A percentile compares a stretch with the other conserved stretches of the same genome.
These are phyloP conservation scores for Ophiodon elongatus DNA, from an alignment of 2,113 vertebrate genomes.

Conservation along the genomic window DNA sequence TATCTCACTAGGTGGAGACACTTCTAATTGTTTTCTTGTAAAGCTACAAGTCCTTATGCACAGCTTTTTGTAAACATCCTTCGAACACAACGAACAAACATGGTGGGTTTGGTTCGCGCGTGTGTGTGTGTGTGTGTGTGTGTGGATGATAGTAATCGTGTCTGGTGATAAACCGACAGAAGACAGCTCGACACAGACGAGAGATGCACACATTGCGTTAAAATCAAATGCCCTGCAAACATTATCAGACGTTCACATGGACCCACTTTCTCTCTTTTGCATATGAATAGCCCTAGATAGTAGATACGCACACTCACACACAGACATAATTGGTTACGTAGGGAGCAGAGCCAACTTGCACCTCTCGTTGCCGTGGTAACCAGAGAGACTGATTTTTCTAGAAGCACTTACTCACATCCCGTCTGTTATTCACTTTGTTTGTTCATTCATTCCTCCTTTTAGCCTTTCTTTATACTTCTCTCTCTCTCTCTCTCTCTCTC, in stretches of 20 bases:
- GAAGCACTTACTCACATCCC: conserved; percentile 81
- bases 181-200: conserved; percentile 50
- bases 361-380: conserved; percentile 79
- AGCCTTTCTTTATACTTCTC: conserved; percentile 54
- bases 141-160: not conserved
- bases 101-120: conserved; percentile 28
- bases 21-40: conserved; percentile 7
- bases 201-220: conserved; percentile 36
- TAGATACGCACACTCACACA: conserved; percentile 57
- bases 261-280: conserved; percentile 60
- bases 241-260: conserved; percentile 57
- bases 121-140: not conserved
- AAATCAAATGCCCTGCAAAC: conserved; percentile 60
- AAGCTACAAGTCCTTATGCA: conserved; percentile 7
- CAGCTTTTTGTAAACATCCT: conserved; percentile 44
- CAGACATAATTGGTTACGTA: conserved; percentile 74
- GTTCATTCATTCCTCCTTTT: conserved; percentile 79
- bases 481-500: conserved; percentile 9
- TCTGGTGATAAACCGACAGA: conserved; percentile 28
- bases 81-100: conserved; percentile 31
- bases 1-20: conserved; percentile 32
- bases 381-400: conserved; percentile 74
- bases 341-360: conserved; percentile 77
- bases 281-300: conserved; percentile 72
- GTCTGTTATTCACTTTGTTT: conserved; percentile 77